Evolutionary conservation across 2,797 vertebrate species (phyloP), one percentile per base, ranked within the genome.

Genomic region (Benthosema pterotum): DNA sequence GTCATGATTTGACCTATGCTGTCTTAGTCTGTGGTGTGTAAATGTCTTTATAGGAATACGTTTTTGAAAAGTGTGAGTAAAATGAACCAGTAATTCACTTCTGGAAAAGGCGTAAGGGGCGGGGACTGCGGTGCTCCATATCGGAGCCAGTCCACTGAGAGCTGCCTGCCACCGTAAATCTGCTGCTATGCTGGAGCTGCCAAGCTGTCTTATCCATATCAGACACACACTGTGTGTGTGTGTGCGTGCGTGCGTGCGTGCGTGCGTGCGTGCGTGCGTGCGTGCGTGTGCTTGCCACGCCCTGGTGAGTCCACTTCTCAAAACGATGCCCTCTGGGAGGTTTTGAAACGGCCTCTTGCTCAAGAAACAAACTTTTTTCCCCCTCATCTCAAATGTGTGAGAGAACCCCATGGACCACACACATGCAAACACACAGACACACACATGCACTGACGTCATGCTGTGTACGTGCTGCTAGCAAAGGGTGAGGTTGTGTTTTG

Each of bases 201-300:
- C 81, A 62, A 79, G 86, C 85, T 85, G 83, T 89, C 87, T 88
- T 79, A 90, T 88, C 88, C 89, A 80, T 68, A 38, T 22, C 22
- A 22, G 7, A 8, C 71, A 72, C n/a, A n/a, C n/a, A n/a, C n/a
- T n/a, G n/a, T n/a, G n/a, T n/a, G n/a, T n/a, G n/a, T n/a, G n/a
- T n/a, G n/a, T n/a, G n/a, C n/a, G n/a, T n/a, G n/a, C n/a, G n/a
- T n/a, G n/a, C n/a, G n/a, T n/a, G n/a, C n/a, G n/a, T n/a, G n/a
- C n/a, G n/a, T n/a, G n/a, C n/a, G n/a, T n/a, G n/a, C n/a, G n/a
- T n/a, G n/a, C n/a, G n/a, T n/a, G n/a, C n/a, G n/a, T n/a, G n/a
- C n/a, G n/a, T n/a, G n/a, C n/a, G n/a, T n/a, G n/a, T 87, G 86
- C 88, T 87, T 85, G 83, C 86, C 79, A 84, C 78, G 87, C 84